Conservation (phyloP, 2,113 vertebrate species). For the Hirundichthys speculiger region DNA sequence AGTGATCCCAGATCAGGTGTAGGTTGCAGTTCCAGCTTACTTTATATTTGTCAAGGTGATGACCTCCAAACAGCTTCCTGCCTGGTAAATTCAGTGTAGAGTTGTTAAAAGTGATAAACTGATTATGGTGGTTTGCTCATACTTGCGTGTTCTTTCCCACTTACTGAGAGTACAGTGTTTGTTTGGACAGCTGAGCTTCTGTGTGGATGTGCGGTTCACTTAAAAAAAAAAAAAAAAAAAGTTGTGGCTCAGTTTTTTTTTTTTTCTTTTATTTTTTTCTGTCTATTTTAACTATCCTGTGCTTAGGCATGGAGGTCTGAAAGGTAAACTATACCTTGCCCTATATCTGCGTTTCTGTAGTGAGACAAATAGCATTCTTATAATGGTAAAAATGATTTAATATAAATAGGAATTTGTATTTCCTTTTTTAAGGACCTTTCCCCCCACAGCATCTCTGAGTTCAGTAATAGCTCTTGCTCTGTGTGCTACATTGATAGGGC, state of each 20-base stretch:
- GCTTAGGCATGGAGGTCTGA: conserved; percentile 28
- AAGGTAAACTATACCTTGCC: conserved; percentile 38
- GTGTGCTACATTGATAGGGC: conserved; percentile 35
- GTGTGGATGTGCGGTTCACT: conserved; percentile 44
- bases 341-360: conserved; percentile 47
- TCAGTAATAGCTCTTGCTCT: conserved; percentile 9
- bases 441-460: conserved; percentile 16
- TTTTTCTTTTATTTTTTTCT: neutral
- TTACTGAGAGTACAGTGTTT: conserved; percentile 19
- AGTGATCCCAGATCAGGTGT: conserved; percentile 36
- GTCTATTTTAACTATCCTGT: conserved; percentile 18
- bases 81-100: conserved; percentile 37
- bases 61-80: conserved; percentile 45
- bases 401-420: conserved; percentile 31
- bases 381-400: conserved; percentile 8
- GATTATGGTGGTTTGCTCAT: conserved; percentile 52
- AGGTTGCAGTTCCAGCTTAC: conserved; percentile 23
- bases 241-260: too few relatives aligned
- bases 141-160: conserved; percentile 37
- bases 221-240: conserved; percentile 18
- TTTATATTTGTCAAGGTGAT: conserved; percentile 42
- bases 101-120: conserved; percentile 48
- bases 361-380: conserved; percentile 33
- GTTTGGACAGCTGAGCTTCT: conserved; percentile 32
- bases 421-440: conserved; percentile 30